Evolutionary conservation across 2,113 vertebrate species (phyloP), one percentile per base, ranked within the genome.

Genomic region (Physeter macrocephalus): DNA sequence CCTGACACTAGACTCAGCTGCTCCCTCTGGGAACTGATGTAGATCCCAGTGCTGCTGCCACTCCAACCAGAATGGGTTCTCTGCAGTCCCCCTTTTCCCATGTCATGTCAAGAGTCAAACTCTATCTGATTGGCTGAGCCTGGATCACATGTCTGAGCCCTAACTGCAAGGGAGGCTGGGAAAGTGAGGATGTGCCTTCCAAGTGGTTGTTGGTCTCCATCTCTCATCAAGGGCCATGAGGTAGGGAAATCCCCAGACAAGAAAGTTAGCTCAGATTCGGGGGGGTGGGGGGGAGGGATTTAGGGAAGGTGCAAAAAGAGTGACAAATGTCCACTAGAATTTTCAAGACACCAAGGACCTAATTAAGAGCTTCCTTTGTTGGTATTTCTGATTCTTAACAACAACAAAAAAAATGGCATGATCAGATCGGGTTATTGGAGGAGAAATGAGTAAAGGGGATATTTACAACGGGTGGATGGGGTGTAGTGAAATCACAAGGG

Each of bases 291-390:
- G 4, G 23, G 27, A 17, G 23, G 57, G 43, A 43, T 18, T 78
- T 74, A 64, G 2, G 17, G 20, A 59, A 83, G 43, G 27, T 71
- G 0, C 62, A 71, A 23, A 85, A 82, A 66, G n/a, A n/a, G 57
- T 82, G 39, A 41, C 31, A 52, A 0, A 3, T 89, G 54, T 66
- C 36, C 41, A 31, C 20, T 62, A 66, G 89, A 89, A 78, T 43
- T 88, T 96, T 92, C 52, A 84, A 14, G 43, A 90, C 39, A 57
- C 69, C 29, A 21, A 64, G 80, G 74, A 36, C 49, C 46, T 95
- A 89, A 83, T 97, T 92, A 93, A 0, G 97, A 97, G 75, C 4
- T 82, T 59, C 74, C 86, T 91, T 78, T 94, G 34, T 41, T 41
- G 43, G 8, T 52, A 13, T 49, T 4, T 29, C 61, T 87, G 66